Percentiles rank a stretch among this genome's conserved stretches.
Conservation (phyloP, 2,113 vertebrate genomes). For the Ranitomeya imitator region DNA sequence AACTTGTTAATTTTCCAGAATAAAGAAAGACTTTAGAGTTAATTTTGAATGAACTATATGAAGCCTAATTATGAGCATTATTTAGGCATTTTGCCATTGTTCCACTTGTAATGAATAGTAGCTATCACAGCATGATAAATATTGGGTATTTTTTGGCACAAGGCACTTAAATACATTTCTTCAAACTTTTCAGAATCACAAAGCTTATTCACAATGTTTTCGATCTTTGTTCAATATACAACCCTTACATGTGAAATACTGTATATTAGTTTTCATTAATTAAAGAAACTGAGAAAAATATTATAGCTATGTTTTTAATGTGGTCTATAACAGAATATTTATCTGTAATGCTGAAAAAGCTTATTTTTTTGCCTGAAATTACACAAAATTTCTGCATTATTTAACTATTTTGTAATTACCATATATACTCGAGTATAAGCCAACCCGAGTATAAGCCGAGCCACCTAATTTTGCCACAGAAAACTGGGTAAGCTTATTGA, state of each 20-base stretch:
- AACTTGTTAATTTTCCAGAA: neutral
- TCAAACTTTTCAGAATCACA: neutral
- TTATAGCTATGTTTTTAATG: too few species aligned
- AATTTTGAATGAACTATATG: neutral
- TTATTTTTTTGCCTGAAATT: too few species aligned
- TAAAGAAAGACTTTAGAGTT: neutral
- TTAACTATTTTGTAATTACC: too few species aligned
- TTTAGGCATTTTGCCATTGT: neutral
- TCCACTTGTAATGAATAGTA: slow-evolving; percentile 1
- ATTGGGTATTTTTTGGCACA: neutral
- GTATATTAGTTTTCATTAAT: neutral
- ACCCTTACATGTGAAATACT: neutral
- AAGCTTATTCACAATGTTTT: neutral
- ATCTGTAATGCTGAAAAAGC: too few species aligned
- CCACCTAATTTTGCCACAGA: too few species aligned
- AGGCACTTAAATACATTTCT: neutral
- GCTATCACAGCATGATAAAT: neutral
- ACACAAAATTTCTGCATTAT: too few species aligned
- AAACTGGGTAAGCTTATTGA: too few species aligned
- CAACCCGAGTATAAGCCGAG: too few species aligned
- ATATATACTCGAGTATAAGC: too few species aligned
- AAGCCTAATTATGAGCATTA: neutral
- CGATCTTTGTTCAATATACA: neutral
- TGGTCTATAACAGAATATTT: too few species aligned
- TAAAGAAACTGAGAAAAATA: too few species aligned